phyloP scores from a whole-genome alignment of 1,140 invertebrate genomes.

The Lordiphosa stackelbergi region DNA sequence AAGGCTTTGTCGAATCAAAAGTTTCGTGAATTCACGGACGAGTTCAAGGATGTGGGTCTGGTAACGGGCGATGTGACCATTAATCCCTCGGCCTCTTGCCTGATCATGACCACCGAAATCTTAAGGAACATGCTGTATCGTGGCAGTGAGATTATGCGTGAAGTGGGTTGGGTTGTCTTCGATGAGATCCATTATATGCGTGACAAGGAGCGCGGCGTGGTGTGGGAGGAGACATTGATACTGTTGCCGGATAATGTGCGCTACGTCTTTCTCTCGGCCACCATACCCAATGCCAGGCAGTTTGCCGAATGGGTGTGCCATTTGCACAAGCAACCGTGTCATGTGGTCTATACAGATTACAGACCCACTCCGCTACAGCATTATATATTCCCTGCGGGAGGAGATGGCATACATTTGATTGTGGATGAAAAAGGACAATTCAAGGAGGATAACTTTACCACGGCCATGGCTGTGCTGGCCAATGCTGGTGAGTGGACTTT shows the following conservation, averaged over 20 bases:
- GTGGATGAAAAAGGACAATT: constrained; percentile 97
- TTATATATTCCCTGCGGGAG: constrained; percentile 96
- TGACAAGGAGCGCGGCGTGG: constrained; percentile 98
- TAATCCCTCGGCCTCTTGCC: constrained; percentile 96
- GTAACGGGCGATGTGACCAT: constrained; percentile 99
- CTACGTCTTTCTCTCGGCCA: constrained; percentile 99
- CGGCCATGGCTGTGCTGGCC: constrained; percentile 93
- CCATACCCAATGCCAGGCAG: constrained; percentile 98
- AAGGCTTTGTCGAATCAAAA: constrained; percentile 99
- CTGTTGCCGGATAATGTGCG: constrained; percentile 98
- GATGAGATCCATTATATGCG: constrained; percentile 99
- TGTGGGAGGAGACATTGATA: constrained; percentile 99
- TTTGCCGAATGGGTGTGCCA: constrained; percentile 99
- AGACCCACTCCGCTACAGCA: constrained; percentile 96
- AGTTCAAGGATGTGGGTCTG: constrained; percentile 98
- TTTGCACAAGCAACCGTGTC: constrained; percentile 97
- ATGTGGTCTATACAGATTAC: constrained; percentile 99
- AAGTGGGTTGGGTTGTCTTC: constrained; percentile 99
- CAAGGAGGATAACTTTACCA: constrained; percentile 97
- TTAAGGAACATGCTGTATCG: constrained; percentile 98
- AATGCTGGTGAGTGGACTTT: constrained; percentile 78
- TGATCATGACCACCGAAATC: constrained; percentile 99
- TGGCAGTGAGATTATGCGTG: constrained; percentile 98
- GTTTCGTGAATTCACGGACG: constrained; percentile 97
- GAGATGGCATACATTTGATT: constrained; percentile 96